These are phyloP conservation scores for Chloroceryle amazona DNA, from an alignment of 2,797 vertebrate species.

Conservation along the genomic window DNA sequence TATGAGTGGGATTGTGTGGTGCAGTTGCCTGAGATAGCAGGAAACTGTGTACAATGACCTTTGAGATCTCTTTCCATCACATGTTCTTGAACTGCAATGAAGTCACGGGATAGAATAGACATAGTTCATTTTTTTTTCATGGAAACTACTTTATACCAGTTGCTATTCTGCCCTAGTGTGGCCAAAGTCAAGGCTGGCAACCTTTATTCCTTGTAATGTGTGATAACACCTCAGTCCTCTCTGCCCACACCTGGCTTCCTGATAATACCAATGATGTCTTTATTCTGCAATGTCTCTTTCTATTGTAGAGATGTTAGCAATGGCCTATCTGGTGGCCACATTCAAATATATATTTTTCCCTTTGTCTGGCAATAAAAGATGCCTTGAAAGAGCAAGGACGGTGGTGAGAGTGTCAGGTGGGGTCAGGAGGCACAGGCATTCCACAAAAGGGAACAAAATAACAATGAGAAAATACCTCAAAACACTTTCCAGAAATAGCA, in stretches of 20 bases:
- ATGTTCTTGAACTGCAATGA: neutral
- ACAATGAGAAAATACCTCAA: slow-evolving; percentile 51
- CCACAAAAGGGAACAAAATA: slow-evolving; percentile 52
- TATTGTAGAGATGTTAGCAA: slow-evolving; percentile 8
- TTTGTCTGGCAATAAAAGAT: slow-evolving; percentile 65
- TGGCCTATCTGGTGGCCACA: slow-evolving; percentile 6
- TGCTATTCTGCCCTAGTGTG: neutral
- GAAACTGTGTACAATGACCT: neutral
- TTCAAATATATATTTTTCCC: slow-evolving; percentile 57
- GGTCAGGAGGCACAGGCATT: neutral
- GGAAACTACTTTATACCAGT: neutral
- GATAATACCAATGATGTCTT: neutral
- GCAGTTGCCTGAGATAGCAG: neutral
- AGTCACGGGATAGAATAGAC: neutral
- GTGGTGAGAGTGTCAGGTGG: slow-evolving; percentile 59
- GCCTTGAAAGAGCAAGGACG: slow-evolving; percentile 56
- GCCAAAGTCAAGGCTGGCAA: slow-evolving; percentile 13
- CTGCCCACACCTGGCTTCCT: neutral
- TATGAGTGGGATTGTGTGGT: neutral
- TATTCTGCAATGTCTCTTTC: slow-evolving; percentile 13
- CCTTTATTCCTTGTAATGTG: slow-evolving; percentile 19
- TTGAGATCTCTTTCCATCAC: neutral
- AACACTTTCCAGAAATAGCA: slow-evolving; percentile 57
- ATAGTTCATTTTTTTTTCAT: neutral
- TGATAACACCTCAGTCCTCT: neutral